Evolutionary conservation across 2,888 invertebrate genomes (phyloP).

Genomic region (Troilus luridus): DNA sequence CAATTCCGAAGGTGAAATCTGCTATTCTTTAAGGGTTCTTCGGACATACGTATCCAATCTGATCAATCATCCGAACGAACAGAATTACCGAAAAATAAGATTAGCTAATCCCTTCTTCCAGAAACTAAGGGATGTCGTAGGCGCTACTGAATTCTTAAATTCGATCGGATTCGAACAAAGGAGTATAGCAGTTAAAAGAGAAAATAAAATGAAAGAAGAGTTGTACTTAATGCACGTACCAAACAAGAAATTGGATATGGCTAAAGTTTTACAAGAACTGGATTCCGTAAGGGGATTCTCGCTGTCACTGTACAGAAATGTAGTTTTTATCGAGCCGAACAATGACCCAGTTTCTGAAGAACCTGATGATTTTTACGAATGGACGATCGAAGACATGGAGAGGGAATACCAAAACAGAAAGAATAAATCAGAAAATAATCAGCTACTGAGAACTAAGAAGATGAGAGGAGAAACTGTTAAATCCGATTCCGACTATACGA

Average conservation of each 20-base stretch:
- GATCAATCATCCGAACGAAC: neutral
- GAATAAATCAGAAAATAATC: neutral
- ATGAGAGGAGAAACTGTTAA: neutral
- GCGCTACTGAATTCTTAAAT: neutral
- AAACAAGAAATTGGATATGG: neutral
- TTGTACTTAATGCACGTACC: neutral
- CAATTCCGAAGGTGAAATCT: neutral
- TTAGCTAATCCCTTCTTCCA: neutral
- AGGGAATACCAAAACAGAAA: neutral
- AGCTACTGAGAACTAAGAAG: neutral
- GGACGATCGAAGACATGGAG: slow-evolving; percentile 7
- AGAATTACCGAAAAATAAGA: neutral
- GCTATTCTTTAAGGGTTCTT: neutral
- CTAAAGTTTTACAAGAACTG: neutral
- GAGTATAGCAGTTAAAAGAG: neutral
- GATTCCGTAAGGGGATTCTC: neutral
- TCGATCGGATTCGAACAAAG: neutral
- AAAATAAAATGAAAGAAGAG: neutral
- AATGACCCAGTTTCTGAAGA: neutral
- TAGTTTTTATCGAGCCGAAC: neutral
- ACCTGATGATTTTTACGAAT: slow-evolving; percentile 27
- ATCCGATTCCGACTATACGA: neutral
- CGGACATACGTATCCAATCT: neutral
- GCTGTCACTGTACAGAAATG: neutral
- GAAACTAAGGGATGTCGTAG: neutral